These are phyloP conservation scores for Anabas testudineus DNA, from an alignment of 2,797 vertebrate species.

Conservation along the genomic window DNA sequence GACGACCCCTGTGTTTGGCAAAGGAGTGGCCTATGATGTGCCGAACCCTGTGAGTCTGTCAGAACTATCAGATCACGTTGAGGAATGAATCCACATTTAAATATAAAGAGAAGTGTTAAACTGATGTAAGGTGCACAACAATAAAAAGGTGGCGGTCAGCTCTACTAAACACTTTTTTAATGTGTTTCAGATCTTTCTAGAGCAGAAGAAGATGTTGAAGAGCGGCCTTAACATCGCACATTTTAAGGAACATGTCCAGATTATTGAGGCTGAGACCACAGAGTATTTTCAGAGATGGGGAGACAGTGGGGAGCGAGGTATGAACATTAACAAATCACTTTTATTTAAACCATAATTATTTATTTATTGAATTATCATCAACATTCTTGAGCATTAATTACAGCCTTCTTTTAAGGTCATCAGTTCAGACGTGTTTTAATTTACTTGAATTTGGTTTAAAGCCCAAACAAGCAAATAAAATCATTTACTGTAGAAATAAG, in stretches of 20 bases:
- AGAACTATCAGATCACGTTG: background rate
- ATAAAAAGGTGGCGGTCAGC: too few relatives aligned
- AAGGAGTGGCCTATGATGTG: constrained; percentile 96
- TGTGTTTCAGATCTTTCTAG: constrained; percentile 90
- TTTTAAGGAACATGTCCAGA: constrained; percentile 90
- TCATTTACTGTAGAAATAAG: too few relatives aligned
- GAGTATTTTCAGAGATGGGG: constrained; percentile 96
- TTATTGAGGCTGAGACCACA: constrained; percentile 94
- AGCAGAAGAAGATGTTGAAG: constrained; percentile 99
- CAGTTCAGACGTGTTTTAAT: too few relatives aligned
- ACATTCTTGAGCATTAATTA: too few relatives aligned
- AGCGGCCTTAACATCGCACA: constrained; percentile 93
- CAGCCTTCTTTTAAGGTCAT: too few relatives aligned
- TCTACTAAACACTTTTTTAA: background rate
- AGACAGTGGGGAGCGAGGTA: constrained; percentile 93
- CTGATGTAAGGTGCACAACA: background rate
- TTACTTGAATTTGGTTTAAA: too few relatives aligned
- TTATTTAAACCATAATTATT: background rate
- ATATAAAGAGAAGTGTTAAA: background rate
- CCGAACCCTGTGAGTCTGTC: constrained; percentile 89
- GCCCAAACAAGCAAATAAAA: too few relatives aligned
- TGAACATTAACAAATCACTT: constrained; percentile 50
- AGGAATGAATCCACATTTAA: background rate
- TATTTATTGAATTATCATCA: too few relatives aligned
- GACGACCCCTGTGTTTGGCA: constrained; percentile 97